Percentiles rank a stretch among this genome's conserved stretches.
Conservation (phyloP, 2,797 vertebrate genomes). For the Harpagifer antarcticus region DNA sequence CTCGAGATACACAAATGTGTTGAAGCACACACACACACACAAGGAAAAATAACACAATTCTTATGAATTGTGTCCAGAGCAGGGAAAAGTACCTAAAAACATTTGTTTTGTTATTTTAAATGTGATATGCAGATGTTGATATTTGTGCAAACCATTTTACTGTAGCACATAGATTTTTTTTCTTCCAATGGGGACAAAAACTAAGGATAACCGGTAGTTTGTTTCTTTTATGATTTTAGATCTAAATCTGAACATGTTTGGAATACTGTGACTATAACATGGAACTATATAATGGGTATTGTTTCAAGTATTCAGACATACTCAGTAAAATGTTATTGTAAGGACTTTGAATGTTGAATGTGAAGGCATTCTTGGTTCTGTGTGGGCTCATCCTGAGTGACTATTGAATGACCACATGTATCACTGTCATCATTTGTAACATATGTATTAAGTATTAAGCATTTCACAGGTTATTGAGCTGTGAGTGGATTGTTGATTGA, state of each 20-base stretch:
- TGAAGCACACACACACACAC: neutral
- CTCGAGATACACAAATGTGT: neutral
- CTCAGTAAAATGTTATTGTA: conserved; percentile 21
- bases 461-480: conserved; percentile 25
- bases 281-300: conserved; percentile 18
- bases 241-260: conserved; percentile 42
- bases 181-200: neutral
- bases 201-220: neutral
- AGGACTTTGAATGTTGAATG: conserved; percentile 40
- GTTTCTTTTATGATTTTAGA: conserved; percentile 18
- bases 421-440: conserved; percentile 57
- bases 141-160: neutral
- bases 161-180: neutral
- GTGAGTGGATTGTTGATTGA: conserved; percentile 14
- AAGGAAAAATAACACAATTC: neutral
- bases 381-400: conserved; percentile 38
- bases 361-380: conserved; percentile 20
- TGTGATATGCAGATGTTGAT: conserved; percentile 3
- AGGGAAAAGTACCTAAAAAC: neutral
- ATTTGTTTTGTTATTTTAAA: neutral
- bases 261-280: conserved; percentile 61
- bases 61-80: neutral
- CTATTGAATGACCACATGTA: conserved; percentile 44
- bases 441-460: conserved; percentile 40
- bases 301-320: conserved; percentile 21